These are phyloP conservation scores for Ferdinandea cuprea DNA, from an alignment of 2,888 invertebrate species.

Conservation along the genomic window DNA sequence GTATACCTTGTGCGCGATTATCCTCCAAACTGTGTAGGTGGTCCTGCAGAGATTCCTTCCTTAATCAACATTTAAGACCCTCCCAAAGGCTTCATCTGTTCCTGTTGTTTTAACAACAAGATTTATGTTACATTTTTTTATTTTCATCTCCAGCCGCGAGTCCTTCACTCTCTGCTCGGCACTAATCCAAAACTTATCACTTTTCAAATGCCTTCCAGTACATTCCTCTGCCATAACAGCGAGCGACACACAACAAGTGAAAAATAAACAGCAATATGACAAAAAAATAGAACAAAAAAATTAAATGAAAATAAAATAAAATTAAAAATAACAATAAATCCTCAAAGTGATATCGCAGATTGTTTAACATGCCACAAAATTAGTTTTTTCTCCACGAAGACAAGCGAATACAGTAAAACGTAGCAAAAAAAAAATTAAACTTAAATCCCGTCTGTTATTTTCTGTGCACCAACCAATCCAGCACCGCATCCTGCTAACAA, in stretches of 20 bases:
- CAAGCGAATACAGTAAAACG: conserved; percentile 23
- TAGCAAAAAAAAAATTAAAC: conserved; percentile 42
- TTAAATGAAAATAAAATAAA: conserved; percentile 27
- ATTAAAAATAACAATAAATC: conserved; percentile 68
- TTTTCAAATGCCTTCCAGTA: conserved; percentile 29
- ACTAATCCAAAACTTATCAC: conserved; percentile 58
- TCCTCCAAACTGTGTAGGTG: too few relatives aligned
- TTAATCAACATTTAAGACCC: too few relatives aligned
- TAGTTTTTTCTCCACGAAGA: conserved; percentile 58
- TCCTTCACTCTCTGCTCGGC: background rate
- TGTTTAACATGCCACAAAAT: conserved; percentile 70
- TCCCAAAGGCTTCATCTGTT: too few relatives aligned
- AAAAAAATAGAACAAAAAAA: too few relatives aligned
- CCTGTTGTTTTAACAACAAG: background rate
- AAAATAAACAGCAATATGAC: too few relatives aligned
- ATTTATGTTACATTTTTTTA: background rate
- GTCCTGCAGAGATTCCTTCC: too few relatives aligned
- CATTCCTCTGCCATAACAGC: background rate
- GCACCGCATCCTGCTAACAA: conserved; percentile 34
- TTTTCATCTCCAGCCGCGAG: background rate
- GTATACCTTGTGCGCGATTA: too few relatives aligned
- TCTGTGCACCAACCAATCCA: background rate
- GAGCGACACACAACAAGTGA: background rate
- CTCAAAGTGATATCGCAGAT: conserved; percentile 70
- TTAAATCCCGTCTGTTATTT: conserved; percentile 32